Evolutionary conservation across 2,888 invertebrate species (phyloP), one percentile per base, ranked within the genome.

Genomic region (Diarsia rubi): DNA sequence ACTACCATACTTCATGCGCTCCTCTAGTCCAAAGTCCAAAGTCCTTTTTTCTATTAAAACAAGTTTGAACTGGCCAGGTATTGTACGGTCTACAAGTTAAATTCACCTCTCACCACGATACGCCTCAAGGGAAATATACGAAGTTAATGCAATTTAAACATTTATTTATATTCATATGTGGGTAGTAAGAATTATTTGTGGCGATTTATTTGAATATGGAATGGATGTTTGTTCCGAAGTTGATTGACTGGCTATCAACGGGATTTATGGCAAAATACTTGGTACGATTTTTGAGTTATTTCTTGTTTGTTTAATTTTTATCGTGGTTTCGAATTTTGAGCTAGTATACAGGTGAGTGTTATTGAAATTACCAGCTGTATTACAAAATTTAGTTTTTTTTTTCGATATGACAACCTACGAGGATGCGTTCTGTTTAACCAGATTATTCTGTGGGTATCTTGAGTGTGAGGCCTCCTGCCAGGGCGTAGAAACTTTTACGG

Each of bases 1-100:
- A 92, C 92, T 90, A 90, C 90, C 88, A 89, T 90, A 88, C 87
- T 84, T 87, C 87, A 90, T 88, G 82, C 79, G 72, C 73, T 69
- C 79, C 81, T 88, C 89, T 89, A 88, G 88, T 87, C 82, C 75
- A 84, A 90, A 88, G n/a, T n/a, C n/a, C n/a, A n/a, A n/a, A n/a
- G n/a, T n/a, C n/a, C 89, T 92, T 91, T 92, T 90, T 89, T 87
- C 90, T 91, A 90, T 91, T 89, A 91, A 86, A 90, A 87, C 69
- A 83, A 84, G 81, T 88, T 88, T 71, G 47, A 72, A 66, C 70
- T 37, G 74, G 69, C 70, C 83, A 82, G 86, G 85, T 88, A 85
- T 83, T 85, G 86, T 88, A 83, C 31, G 11, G 9, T 59, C 59
- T 59, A 59, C 82, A 90, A 90, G 88, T 90, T 90, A 88, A 88